Conservation (phyloP, 2,888 invertebrate genomes). For the Andrena dorsata region DNA sequence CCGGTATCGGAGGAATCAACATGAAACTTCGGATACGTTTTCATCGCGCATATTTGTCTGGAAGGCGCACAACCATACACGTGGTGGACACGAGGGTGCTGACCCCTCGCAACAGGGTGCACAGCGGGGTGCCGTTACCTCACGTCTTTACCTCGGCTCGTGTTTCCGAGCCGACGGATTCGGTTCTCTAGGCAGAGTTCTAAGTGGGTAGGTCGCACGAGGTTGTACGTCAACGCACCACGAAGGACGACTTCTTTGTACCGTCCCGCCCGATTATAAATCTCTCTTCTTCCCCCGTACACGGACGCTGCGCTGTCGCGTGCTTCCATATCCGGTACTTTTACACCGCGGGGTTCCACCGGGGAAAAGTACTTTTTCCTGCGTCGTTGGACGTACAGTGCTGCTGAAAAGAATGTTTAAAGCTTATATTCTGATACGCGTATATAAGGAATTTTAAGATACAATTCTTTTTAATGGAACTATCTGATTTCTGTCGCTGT, state of each 20-base stretch:
- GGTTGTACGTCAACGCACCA: slow-evolving; percentile 64
- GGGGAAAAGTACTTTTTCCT: not conserved
- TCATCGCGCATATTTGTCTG: slow-evolving; percentile 38
- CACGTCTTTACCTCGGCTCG: slow-evolving; percentile 46
- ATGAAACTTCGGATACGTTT: slow-evolving; percentile 30
- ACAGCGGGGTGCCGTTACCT: slow-evolving; percentile 64
- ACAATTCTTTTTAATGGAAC: too few relatives aligned
- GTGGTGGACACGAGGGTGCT: slow-evolving; percentile 67
- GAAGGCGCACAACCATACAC: slow-evolving; percentile 30
- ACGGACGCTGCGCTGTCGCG: slow-evolving; percentile 54
- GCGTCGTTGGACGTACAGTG: not conserved
- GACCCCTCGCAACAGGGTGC: slow-evolving; percentile 71
- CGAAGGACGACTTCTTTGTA: slow-evolving; percentile 67
- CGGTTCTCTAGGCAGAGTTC: slow-evolving; percentile 53
- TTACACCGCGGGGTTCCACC: not conserved
- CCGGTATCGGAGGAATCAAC: not conserved
- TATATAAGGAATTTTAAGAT: too few relatives aligned
- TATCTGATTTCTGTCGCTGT: too few relatives aligned
- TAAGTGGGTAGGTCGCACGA: slow-evolving; percentile 64
- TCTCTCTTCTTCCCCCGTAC: slow-evolving; percentile 52
- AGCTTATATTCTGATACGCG: too few relatives aligned
- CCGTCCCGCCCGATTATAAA: slow-evolving; percentile 70
- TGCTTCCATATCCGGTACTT: slow-evolving; percentile 38
- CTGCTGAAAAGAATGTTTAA: too few relatives aligned
- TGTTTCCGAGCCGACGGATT: slow-evolving; percentile 35